phyloP scores from a whole-genome alignment of 37 sponge, comb jelly and placozoan genomes.

The Petrosia ficiformis region DNA sequence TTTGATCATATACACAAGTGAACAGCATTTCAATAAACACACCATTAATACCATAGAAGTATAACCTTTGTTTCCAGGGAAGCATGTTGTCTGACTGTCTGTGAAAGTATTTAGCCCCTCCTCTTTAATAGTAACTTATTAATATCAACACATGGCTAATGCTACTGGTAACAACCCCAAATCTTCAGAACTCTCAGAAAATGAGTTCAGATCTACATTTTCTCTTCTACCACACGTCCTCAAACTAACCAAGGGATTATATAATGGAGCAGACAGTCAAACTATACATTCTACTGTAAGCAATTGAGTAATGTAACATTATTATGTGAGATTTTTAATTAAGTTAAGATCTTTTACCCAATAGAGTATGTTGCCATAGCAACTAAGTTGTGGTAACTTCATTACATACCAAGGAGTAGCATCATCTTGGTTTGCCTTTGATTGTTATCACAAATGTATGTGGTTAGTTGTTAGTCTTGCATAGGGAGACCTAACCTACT shows the following conservation, averaged over 20 bases:
- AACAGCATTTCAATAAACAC: slow-evolving; percentile 78
- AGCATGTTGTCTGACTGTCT: slow-evolving; percentile 55
- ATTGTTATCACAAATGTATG: too few species aligned
- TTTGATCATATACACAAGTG: slow-evolving; percentile 75
- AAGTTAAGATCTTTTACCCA: too few species aligned
- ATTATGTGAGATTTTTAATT: not conserved
- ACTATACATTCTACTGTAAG: not conserved
- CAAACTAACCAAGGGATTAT: slow-evolving; percentile 32
- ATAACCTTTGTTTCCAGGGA: slow-evolving; percentile 60
- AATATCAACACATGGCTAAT: not conserved
- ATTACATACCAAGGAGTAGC: too few species aligned
- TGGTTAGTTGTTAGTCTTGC: too few species aligned
- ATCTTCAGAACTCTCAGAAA: slow-evolving; percentile 17
- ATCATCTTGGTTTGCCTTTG: too few species aligned
- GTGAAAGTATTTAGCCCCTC: not conserved
- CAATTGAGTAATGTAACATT: not conserved
- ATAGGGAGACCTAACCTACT: too few species aligned
- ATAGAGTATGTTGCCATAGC: too few species aligned
- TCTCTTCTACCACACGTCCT: slow-evolving; percentile 61
- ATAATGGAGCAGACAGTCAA: slow-evolving; percentile 9
- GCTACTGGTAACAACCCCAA: too few species aligned
- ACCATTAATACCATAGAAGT: slow-evolving; percentile 84
- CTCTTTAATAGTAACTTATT: not conserved
- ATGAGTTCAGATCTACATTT: slow-evolving; percentile 47
- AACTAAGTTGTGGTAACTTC: too few species aligned